phyloP scores from a whole-genome alignment of 2,888 invertebrate genomes.

The Hedychridium roseum region DNA sequence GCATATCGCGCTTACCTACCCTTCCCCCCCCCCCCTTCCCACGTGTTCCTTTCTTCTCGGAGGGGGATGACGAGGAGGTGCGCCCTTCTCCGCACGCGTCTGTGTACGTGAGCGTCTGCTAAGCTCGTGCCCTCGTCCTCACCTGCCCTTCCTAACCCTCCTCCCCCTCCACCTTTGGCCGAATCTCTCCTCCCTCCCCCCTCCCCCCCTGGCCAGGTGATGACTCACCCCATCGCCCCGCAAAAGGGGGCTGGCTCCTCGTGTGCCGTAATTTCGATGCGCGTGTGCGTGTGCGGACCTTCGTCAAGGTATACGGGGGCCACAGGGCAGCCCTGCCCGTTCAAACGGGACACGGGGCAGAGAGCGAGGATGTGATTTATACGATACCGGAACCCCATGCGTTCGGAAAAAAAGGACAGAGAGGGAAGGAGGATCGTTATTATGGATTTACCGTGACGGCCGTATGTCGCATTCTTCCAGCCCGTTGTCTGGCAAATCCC shows the following conservation, averaged over 20 bases:
- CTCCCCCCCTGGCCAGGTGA: conserved; percentile 54
- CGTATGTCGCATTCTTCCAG: too few relatives aligned
- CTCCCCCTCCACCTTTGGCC: conserved; percentile 27
- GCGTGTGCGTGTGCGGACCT: conserved; percentile 26
- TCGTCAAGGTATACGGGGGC: conserved; percentile 25
- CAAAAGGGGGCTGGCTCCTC: conserved; percentile 27
- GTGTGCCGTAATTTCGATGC: conserved; percentile 35
- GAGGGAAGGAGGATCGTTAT: neutral
- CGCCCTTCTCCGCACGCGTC: conserved; percentile 13
- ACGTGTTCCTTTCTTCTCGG: conserved; percentile 2
- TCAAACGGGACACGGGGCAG: conserved; percentile 44
- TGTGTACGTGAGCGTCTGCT: conserved; percentile 9
- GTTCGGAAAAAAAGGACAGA: conserved; percentile 13
- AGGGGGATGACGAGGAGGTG: conserved; percentile 8
- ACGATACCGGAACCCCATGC: conserved; percentile 52
- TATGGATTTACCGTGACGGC: too few relatives aligned
- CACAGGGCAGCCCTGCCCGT: conserved; percentile 22
- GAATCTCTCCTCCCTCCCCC: conserved; percentile 23
- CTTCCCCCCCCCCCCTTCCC: conserved; percentile 18
- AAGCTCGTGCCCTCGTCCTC: conserved; percentile 42
- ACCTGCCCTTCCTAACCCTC: conserved; percentile 46
- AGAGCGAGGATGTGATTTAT: conserved; percentile 58
- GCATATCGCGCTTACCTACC: conserved; percentile 26
- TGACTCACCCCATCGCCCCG: conserved; percentile 55
- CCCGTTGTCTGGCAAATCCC: too few relatives aligned